Evolutionary conservation across 2,888 invertebrate species (phyloP), one percentile per base, ranked within the genome.

Genomic region (Tenthredo mesomela): DNA sequence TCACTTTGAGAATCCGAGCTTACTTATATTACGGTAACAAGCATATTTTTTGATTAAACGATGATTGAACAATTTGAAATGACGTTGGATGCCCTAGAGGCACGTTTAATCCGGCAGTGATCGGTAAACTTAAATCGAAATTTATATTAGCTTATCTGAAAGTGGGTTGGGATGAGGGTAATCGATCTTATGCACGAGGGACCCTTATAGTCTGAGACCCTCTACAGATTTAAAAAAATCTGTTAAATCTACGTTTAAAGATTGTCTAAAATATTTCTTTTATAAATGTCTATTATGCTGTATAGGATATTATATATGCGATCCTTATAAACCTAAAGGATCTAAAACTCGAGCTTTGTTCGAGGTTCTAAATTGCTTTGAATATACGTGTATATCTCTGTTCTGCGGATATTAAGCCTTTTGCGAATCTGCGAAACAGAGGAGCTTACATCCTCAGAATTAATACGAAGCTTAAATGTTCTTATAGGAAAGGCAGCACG

Each of bases 381-480:
- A 67, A 67, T 33, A 67, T 18, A 18, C 67, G 67, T 67, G n/a
- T n/a, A n/a, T n/a, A 67, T 33, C 12, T 67, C 67, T 67, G 18
- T 67, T 67, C 33, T 18, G 67, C 18, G 67, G 15, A 67, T 67
- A 25, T 21, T 61, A 61, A 61, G 25, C 33, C 18, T 33, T 33
- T 33, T 6, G 33, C 18, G 33, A 67, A 67, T 67, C 33, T 18
- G 29, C 67, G 67, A 67, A 67, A 33, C 33, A 33, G 33, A 67
- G 67, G 18, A 67, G 33, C 33, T 67, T 33, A 67, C 67, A 33
- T 67, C 67, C 67, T 67, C 25, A 25, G 21, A 73, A 73, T 73
- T 73, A 73, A 73, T 73, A 73, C 15, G 43, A 18, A 73, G 70
- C 70, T 71, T 40, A 71, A 71, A 71, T 71, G 33, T 40, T 71